Percentiles rank a stretch among this genome's conserved stretches.
Conservation (phyloP, 2,113 vertebrate species). For the Apteryx mantelli region DNA sequence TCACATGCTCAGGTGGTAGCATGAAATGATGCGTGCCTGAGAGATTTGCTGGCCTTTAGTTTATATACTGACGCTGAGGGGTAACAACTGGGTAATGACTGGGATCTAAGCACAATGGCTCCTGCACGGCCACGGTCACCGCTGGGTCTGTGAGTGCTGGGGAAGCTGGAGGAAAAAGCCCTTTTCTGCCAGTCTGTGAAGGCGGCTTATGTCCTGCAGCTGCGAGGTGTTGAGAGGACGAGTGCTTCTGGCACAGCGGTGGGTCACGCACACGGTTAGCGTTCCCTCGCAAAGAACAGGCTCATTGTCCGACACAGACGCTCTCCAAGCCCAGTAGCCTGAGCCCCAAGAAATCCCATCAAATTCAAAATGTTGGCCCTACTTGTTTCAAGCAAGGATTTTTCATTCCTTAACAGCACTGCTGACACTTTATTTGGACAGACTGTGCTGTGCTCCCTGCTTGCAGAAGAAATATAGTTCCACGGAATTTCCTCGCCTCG, state of each 20-base stretch:
- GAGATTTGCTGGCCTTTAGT: background rate
- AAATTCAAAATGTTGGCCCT: background rate
- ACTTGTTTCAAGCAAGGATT: background rate
- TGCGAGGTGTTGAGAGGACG: background rate
- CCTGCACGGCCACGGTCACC: background rate
- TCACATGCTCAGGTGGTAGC: rapidly evolving
- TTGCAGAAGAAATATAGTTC: background rate
- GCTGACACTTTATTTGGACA: background rate
- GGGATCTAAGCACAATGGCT: background rate
- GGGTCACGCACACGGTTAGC: rapidly evolving
- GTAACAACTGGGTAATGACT: background rate
- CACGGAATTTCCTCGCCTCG: background rate
- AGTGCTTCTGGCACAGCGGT: background rate
- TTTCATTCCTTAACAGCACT: background rate
- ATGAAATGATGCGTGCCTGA: rapidly evolving
- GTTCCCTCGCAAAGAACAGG: background rate
- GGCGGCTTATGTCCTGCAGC: background rate
- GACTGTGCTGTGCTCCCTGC: background rate
- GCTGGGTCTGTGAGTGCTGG: background rate
- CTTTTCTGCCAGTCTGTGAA: background rate
- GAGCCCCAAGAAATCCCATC: background rate
- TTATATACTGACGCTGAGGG: rapidly evolving
- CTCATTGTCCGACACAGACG: background rate
- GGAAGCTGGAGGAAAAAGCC: background rate
- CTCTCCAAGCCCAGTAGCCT: background rate